Base-by-base conservation (phyloP, 2,797 vertebrate genomes). In the Yasuhikotakia modesta region DNA sequence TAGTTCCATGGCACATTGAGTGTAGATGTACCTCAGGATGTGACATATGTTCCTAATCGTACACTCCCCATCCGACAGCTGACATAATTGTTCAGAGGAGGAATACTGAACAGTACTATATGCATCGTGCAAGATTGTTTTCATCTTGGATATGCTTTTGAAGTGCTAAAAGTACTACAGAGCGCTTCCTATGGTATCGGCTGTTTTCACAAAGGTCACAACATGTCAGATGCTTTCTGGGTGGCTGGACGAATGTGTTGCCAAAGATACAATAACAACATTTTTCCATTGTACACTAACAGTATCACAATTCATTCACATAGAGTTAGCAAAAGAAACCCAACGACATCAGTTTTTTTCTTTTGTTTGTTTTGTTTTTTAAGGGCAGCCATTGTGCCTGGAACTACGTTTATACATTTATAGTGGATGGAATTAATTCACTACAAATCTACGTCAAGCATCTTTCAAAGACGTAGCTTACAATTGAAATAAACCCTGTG, bases 201-300 rank as follows among this genome's bases (percentile, higher is more conserved):
- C 78, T 83, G 85, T 74, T 88, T 88, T 81, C 24, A 70, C 79
- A 88, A 89, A 90, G 87, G 87, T 90, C 87, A 87, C 78, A 11
- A 73, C 84, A 84, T 72, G 88, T 87, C 83, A 81, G 57, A 72
- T 80, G 79, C 73, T 39, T 86, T 84, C 68, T 24, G 21, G 76
- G 72, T 81, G 82, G 83, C 74, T 83, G 35, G 76, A 80, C 80
- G 43, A 58, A 48, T 65, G 55, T 2, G 53, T 78, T 79, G 53
- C 43, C 79, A 82, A 71, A 70, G 67, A 43, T 30, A 63, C 39
- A 6, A 67, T 55, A 80, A 67, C 82, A 76, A 78, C 19, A 82
- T 24, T 78, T 73, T 82, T 84, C 27, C 81, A 63, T 85, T 75
- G 73, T 70, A 19, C 79, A 87, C 79, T 74, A 82, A 70, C 13